phyloP scores from a whole-genome alignment of 2,113 vertebrate genomes.

The Pteruthius melanotis region DNA sequence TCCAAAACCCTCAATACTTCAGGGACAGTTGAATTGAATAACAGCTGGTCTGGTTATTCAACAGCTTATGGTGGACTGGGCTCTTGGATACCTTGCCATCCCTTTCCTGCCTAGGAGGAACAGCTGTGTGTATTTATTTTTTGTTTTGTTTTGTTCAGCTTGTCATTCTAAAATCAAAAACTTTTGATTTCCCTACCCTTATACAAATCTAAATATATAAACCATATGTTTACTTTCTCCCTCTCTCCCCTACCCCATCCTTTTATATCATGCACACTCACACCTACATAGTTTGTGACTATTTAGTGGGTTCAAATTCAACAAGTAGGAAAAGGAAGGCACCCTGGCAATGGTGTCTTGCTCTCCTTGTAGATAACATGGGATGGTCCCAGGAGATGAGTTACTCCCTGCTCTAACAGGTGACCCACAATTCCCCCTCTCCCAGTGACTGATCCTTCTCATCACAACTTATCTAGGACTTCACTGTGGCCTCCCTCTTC shows the following conservation, averaged over 20 bases:
- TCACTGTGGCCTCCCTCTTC: background rate
- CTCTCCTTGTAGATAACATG: background rate
- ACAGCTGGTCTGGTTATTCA: background rate
- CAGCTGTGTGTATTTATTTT: background rate
- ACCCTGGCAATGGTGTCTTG: fast-evolving
- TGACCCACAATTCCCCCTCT: background rate
- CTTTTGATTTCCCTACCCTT: background rate
- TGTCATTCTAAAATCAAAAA: background rate
- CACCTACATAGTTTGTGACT: background rate
- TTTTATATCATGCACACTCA: background rate
- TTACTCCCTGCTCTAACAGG: background rate
- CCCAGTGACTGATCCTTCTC: background rate
- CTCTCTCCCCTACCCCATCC: background rate
- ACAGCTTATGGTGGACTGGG: background rate
- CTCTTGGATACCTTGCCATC: background rate
- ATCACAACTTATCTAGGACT: background rate
- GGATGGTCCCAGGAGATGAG: background rate
- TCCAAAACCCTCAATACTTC: background rate
- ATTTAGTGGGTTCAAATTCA: background rate
- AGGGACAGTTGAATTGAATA: background rate
- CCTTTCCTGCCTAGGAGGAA: background rate
- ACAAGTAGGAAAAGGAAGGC: background rate
- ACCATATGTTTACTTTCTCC: background rate
- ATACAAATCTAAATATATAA: background rate
- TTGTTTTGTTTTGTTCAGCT: background rate